Base-by-base conservation (phyloP, 2,797 vertebrate genomes). In the Pseudomugil gertrudae region DNA sequence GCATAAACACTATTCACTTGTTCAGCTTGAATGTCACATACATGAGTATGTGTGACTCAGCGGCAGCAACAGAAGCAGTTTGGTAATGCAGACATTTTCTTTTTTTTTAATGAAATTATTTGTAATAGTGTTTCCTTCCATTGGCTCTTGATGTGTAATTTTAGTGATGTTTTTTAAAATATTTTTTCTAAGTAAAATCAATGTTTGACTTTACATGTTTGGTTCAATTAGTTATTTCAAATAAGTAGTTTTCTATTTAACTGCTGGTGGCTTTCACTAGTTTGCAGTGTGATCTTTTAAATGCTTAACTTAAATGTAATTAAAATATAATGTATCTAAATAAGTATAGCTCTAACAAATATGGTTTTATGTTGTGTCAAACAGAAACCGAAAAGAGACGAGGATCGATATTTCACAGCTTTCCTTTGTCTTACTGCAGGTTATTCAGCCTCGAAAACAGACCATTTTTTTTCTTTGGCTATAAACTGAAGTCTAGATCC, bases 31-130 rank as follows among this genome's bases (percentile, higher is more conserved):
- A 65, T 71, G 24, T 63, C 43, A 45, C 19, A 43, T n/a, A n/a
- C 17, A n/a, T 2, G 17, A 43, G 40, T 19, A n/a, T 45, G 19
- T 21, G 43, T 45, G 8, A 9, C n/a, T n/a, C 9, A 1, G 19
- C 4, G 43, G 36, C n/a, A 48, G 71, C 61, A 35, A 48, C 57
- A 14, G 30, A 50, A 26, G 21, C 27, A 19, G 35, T n/a, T 1
- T 30, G 82, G 81, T 88, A 84, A 85, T 8, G 5, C 3, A 36
- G 0, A 21, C 1, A 53, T 51, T 50, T 60, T 27, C 5, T 51
- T 14, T 51, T 27, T 32, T 32, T 32, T 6, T 4, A 32, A 6
- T 5, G 4, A 32, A 32, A 6, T 5, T 32, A 32, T 4, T 32
- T 32, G 32, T 30, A n/a, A 29, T 29, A 29, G 29, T 29, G 29